Base-by-base conservation (phyloP, 1,140 invertebrate genomes). In the Gonioctena quinquepunctata region DNA sequence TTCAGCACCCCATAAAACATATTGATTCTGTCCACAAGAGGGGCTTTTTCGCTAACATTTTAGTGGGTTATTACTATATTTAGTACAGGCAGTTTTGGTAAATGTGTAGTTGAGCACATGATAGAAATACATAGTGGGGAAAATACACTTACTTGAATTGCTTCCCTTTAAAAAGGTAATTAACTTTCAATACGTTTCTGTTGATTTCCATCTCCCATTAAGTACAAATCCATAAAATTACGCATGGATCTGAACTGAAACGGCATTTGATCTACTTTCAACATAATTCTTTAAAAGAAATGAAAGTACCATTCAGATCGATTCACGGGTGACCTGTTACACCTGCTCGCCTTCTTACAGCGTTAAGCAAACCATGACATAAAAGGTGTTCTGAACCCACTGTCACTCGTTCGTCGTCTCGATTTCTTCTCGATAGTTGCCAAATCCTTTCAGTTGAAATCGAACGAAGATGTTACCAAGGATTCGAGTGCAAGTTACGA, bases 241-340 rank as follows among this genome's bases (percentile, higher is more conserved):
- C n/a, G n/a, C n/a, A n/a, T n/a, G n/a, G n/a, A 42, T 42, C 33
- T 13, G 33, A 42, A 42, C 13, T 54, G 52, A 11, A 21, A 54
- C 52, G 22, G 52, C 52, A 54, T 11, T 54, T 54, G 52, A 54
- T 54, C 52, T 23, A 54, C 52, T 54, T 54, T 54, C 52, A 13
- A 22, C 52, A 21, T 54, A 8, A 42, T 42, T 42, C 33, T 42
- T 42, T 42, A 3, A 23, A 54, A 54, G 52, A 54, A 54, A 54
- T 19, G 52, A 54, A 54, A 54, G 52, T 54, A 54, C 52, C 52
- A 54, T 54, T 54, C 52, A 54, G 52, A 54, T 54, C 59, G 25
- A 27, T 61, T 61, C n/a, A 26, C 22, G 56, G 26, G 49, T 61
- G 66, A 68, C 56, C 66, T 56, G 66, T 68, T 68, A 57, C 66